A percentile compares a stretch with the other conserved stretches of the same genome.
Evolutionary conservation across 2,888 invertebrate genomes (phyloP).

Genomic region (Antitype chi): DNA sequence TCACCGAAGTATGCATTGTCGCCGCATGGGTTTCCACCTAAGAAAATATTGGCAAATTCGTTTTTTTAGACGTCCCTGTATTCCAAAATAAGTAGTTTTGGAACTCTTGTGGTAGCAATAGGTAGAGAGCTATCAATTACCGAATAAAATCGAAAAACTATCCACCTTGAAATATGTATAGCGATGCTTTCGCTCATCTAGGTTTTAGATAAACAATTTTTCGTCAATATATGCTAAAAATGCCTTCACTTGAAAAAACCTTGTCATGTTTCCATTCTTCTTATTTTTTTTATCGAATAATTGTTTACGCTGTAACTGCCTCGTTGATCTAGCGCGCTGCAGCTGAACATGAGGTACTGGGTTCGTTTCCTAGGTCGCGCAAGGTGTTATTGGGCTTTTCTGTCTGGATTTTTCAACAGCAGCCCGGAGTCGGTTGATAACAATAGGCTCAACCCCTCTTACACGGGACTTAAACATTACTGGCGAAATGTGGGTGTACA

Average conservation of each 20-base stretch:
- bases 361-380: too few species aligned
- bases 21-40: conserved; percentile 75
- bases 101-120: neutral
- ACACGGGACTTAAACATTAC: too few species aligned
- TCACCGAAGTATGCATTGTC: conserved; percentile 62
- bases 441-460: too few species aligned
- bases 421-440: too few species aligned
- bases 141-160: conserved; percentile 4
- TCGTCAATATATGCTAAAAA: neutral
- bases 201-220: neutral
- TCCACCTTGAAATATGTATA: neutral
- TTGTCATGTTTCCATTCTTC: neutral
- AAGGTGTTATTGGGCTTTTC: too few species aligned
- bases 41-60: conserved; percentile 7
- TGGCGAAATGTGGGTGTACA: too few species aligned
- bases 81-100: neutral
- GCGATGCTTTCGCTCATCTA: neutral
- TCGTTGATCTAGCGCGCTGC: too few species aligned
- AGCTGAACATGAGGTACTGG: too few species aligned
- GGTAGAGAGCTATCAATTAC: neutral
- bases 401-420: too few species aligned
- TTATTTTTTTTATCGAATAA: neutral
- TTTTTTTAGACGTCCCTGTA: neutral
- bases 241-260: neutral
- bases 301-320: too few species aligned